Evolutionary conservation across 2,888 invertebrate species (phyloP).

Genomic region (Caenorhabditis doughertyi): DNA sequence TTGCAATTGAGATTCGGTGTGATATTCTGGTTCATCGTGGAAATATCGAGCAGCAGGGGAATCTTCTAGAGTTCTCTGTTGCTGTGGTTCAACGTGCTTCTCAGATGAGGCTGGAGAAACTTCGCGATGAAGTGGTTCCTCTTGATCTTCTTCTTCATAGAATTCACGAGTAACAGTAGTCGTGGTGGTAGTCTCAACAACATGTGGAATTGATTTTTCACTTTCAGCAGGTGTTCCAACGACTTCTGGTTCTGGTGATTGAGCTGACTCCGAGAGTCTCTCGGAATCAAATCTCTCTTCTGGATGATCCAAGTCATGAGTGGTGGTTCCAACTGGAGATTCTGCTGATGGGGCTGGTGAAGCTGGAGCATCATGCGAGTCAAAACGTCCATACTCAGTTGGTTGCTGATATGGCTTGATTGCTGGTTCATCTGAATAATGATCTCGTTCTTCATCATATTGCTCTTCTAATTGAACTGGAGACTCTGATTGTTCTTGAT

Average conservation of each 20-base stretch:
- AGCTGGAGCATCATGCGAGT: slow-evolving; percentile 49
- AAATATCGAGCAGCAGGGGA: slow-evolving; percentile 33
- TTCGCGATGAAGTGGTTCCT: neutral
- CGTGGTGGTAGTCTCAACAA: slow-evolving; percentile 35
- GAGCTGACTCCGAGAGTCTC: slow-evolving; percentile 19
- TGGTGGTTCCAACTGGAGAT: neutral
- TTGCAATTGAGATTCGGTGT: slow-evolving; percentile 22
- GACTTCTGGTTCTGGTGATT: slow-evolving; percentile 14
- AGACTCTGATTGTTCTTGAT: neutral
- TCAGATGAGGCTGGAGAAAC: neutral
- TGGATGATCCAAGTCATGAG: neutral
- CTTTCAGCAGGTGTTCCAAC: slow-evolving; percentile 12
- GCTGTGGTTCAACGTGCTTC: slow-evolving; percentile 3
- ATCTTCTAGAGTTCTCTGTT: slow-evolving; percentile 25
- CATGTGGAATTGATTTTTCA: slow-evolving; percentile 11
- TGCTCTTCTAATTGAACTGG: slow-evolving; percentile 18
- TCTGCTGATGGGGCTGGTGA: slow-evolving; percentile 39
- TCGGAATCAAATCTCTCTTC: slow-evolving; percentile 1
- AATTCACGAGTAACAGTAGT: slow-evolving; percentile 47
- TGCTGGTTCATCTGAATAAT: slow-evolving; percentile 19
- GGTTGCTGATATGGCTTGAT: slow-evolving; percentile 36
- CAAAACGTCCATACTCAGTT: slow-evolving; percentile 45
- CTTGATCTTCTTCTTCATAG: slow-evolving; percentile 22
- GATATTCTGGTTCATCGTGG: slow-evolving; percentile 29
- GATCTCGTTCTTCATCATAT: neutral